Base-by-base conservation (phyloP, 2,797 vertebrate genomes). In the Scomberomorus guttatus region DNA sequence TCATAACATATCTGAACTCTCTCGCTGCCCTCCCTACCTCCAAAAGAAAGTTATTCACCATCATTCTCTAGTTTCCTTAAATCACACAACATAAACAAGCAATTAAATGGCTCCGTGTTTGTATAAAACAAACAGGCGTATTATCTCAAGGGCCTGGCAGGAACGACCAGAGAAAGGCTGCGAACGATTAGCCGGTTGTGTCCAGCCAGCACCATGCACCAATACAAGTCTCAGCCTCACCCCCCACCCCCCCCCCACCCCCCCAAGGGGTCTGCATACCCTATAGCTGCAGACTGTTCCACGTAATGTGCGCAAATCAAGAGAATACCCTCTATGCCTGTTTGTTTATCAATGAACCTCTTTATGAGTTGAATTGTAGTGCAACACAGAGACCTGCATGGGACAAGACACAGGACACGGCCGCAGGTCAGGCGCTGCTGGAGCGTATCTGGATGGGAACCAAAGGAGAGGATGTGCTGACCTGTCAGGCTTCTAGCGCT, bases 181-280 rank as follows among this genome's bases (percentile, higher is more conserved):
- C 84, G 82, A 94, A 89, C 74, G 25, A 91, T 92, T 93, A 92
- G 58, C 68, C 54, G 37, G 71, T 72, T 18, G 42, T n/a, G 64
- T 80, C 75, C 82, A 75, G 74, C 51, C 85, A 87, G 86, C 85
- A 89, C 80, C 77, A 75, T 65, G 84, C 89, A 90, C 84, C 85
- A 64, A 74, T 32, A 78, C 72, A 82, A 87, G 77, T 37, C 59
- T 29, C 52, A 39, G 64, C 71, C 78, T 67, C 66, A 20, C 20
- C 67, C 78, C 44, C 62, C n/a, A 3, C 27, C 0, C 27, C 6
- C 6, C 1, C 29, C 6, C 29, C n/a, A n/a, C 29, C 29, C 6
- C 4, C 29, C 29, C 29, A 32, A 14, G 71, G 62, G 57, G 63
- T 59, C 55, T 48, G 34, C 24, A 55, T 15, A 15, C 62, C 65